phyloP scores from a whole-genome alignment of 2,888 invertebrate genomes.

The Blomia tropicalis region DNA sequence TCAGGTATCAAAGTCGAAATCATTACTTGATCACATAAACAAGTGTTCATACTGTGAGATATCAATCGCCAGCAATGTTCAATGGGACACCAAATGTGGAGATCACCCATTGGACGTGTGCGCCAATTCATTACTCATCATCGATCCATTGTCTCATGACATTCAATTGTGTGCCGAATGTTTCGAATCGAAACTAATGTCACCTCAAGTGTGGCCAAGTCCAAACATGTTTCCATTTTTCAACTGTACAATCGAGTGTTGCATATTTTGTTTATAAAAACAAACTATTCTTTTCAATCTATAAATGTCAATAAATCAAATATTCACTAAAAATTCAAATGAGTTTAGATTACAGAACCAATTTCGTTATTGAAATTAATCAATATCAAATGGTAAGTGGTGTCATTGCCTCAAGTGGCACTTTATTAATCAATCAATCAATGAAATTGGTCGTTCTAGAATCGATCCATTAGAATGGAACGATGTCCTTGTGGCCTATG shows the following conservation, averaged over 20 bases:
- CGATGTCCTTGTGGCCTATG: too few species aligned
- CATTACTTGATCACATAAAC: neutral
- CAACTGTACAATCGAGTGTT: neutral
- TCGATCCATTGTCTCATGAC: neutral
- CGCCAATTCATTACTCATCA: slow-evolving; percentile 1
- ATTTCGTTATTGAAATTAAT: too few species aligned
- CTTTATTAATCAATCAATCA: too few species aligned
- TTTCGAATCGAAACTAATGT: slow-evolving; percentile 5
- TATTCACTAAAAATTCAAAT: too few species aligned
- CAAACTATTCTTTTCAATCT: too few species aligned
- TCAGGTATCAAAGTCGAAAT: neutral
- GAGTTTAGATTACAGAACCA: too few species aligned
- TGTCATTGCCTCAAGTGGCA: too few species aligned
- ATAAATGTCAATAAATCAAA: too few species aligned
- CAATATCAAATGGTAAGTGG: too few species aligned
- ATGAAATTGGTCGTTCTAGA: too few species aligned
- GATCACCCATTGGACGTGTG: neutral
- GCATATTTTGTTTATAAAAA: neutral
- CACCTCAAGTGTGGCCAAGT: neutral
- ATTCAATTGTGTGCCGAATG: neutral
- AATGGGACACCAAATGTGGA: neutral
- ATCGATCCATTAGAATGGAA: too few species aligned
- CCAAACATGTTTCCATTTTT: neutral
- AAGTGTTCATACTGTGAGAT: neutral
- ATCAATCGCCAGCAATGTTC: neutral